These are phyloP conservation scores for Notocelia uddmanniana DNA, from an alignment of 2,888 invertebrate genomes.

Conservation along the genomic window DNA sequence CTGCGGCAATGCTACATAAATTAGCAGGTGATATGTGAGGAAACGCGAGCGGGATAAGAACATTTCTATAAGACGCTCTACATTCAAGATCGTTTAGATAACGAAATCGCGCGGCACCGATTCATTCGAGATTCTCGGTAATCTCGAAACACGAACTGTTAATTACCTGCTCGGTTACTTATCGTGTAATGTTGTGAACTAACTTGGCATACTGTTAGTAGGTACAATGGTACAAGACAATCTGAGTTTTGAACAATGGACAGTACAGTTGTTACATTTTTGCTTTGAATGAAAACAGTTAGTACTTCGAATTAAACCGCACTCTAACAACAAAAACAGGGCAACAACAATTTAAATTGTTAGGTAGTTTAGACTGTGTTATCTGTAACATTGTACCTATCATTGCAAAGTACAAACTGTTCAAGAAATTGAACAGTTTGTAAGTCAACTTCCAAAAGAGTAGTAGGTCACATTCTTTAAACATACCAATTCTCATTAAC, in stretches of 20 bases:
- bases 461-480: too few species aligned
- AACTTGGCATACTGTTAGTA: constrained; percentile 21
- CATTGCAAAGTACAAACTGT: constrained; percentile 5
- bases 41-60: constrained; percentile 62
- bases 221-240: constrained; percentile 35
- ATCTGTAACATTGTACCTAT: constrained; percentile 14
- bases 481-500: background rate
- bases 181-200: constrained; percentile 39
- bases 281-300: constrained; percentile 37
- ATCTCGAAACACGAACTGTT: constrained; percentile 50
- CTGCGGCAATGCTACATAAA: constrained; percentile 74
- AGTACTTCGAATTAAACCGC: constrained; percentile 23
- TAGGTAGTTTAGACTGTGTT: constrained; percentile 11
- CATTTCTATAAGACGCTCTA: constrained; percentile 55
- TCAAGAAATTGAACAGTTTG: too few species aligned
- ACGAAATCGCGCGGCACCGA: constrained; percentile 54
- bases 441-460: too few species aligned
- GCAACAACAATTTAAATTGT: constrained; percentile 30
- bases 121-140: constrained; percentile 50
- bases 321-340: constrained; percentile 25
- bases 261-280: constrained; percentile 34
- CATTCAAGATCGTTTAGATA: constrained; percentile 65
- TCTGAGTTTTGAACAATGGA: constrained; percentile 33
- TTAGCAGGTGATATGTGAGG: constrained; percentile 74
- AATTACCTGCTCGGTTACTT: constrained; percentile 37